Percentiles rank a stretch among this genome's conserved stretches.
Conservation (phyloP, 64 coral and sea anemone species). For the Stichodactyla helianthus region DNA sequence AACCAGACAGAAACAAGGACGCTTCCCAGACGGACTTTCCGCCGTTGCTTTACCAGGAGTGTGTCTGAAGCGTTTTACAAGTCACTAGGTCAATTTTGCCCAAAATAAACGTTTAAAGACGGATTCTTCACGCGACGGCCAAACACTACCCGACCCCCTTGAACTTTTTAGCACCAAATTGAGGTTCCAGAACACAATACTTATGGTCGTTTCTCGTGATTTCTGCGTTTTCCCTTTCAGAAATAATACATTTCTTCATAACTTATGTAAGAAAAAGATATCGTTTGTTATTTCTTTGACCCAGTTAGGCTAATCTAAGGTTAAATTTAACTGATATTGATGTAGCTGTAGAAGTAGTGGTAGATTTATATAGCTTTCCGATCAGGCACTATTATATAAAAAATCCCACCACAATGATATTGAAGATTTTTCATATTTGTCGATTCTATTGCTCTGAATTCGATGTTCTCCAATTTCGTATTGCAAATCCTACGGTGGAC, state of each 20-base stretch:
- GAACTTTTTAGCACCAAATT: background rate
- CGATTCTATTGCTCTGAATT: background rate
- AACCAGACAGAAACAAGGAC: conserved; percentile 44
- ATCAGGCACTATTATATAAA: background rate
- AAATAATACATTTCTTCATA: background rate
- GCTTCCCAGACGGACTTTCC: conserved; percentile 30
- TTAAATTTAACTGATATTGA: background rate
- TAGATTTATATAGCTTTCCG: background rate
- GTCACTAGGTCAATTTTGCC: background rate
- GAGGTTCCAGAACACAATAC: background rate
- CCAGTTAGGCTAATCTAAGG: background rate
- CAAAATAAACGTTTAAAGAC: background rate
- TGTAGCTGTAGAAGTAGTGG: background rate
- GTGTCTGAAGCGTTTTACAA: conserved; percentile 28
- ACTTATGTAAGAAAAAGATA: background rate
- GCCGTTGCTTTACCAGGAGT: conserved; percentile 12
- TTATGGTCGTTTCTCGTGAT: background rate
- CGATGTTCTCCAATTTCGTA: background rate
- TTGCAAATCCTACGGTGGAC: background rate
- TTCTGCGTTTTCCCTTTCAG: background rate
- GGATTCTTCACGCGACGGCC: conserved; percentile 1
- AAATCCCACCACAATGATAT: background rate
- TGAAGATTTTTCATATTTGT: background rate
- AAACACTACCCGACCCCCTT: background rate
- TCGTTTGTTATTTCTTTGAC: background rate